Evolutionary conservation across 2,113 vertebrate species (phyloP), one percentile per base, ranked within the genome.

Genomic region (Cololabis saira): DNA sequence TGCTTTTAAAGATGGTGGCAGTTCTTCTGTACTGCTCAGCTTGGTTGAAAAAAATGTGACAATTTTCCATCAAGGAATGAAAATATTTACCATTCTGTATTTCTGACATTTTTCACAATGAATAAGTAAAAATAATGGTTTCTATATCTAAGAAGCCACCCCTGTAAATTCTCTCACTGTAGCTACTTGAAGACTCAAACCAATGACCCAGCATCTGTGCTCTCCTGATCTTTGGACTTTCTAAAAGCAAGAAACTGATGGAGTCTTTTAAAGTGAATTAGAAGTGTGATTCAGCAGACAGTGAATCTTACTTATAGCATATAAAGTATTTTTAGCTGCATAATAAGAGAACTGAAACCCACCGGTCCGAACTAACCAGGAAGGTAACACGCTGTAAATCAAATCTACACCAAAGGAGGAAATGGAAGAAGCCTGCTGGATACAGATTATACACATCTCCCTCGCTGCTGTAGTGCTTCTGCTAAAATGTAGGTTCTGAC

Each of bases 251-350:
- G n/a, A 16, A 37, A 22, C 43, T 78, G 66, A 74, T 67, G 24
- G 40, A 44, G 67, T 50, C 21, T 33, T 42, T 67, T 44, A 82
- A 85, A 85, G 56, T 83, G 76, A 90, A 84, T 82, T 78, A 65
- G 50, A 33, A 59, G 40, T 64, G 59, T 69, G 56, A 44, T 70
- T 69, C 82, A 67, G 57, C 65, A 53, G 27, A 62, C 12, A 54
- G 24, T 60, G 58, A 68, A 73, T 67, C 50, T 61, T 18, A n/a
- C 18, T 40, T 61, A 33, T n/a, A 30, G 50, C 43, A 56, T 58
- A 67, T 74, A 17, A 27, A 57, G 62, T 90, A 91, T 90, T 90
- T 88, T 83, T 85, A 89, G 86, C 71, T 62, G 40, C 56, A 52
- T 65, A 66, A 70, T 53, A 70, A 76, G 89, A 78, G 82, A 92